Percentiles rank a stretch among this genome's conserved stretches.
phyloP scores from a whole-genome alignment of 2,888 invertebrate species.

The Fragum whitleyi region DNA sequence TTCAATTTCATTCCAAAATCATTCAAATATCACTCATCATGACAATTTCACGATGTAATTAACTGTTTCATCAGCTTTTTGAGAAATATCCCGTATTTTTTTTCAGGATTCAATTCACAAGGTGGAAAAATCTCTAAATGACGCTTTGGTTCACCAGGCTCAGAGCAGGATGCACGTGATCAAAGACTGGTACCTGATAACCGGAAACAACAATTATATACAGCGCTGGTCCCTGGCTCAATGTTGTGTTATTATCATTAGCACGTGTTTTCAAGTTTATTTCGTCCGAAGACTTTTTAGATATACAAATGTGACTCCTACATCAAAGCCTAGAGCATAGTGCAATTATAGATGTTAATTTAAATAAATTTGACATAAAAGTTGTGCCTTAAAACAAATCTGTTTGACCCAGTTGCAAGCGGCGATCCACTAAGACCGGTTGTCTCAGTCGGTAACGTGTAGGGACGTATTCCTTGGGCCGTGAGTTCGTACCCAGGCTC shows the following conservation, averaged over 20 bases:
- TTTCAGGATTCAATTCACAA: constrained; percentile 63
- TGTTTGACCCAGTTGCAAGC: neutral
- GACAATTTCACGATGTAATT: too few species aligned
- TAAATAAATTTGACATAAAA: neutral
- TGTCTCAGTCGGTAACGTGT: too few species aligned
- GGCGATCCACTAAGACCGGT: too few species aligned
- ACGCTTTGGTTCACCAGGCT: constrained; percentile 69
- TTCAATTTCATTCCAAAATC: too few species aligned
- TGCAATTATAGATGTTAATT: too few species aligned
- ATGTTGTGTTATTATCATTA: constrained; percentile 92
- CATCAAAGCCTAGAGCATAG: constrained; percentile 74
- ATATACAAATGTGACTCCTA: constrained; percentile 87
- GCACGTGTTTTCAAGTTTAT: constrained; percentile 93
- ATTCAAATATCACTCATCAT: too few species aligned
- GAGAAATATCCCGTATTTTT: too few species aligned
- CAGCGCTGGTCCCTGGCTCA: constrained; percentile 95
- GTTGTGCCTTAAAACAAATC: neutral
- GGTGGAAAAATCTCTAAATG: constrained; percentile 71
- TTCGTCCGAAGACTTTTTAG: constrained; percentile 96
- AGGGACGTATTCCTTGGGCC: too few species aligned
- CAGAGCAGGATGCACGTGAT: constrained; percentile 72
- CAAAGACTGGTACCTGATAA: constrained; percentile 76
- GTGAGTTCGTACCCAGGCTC: too few species aligned
- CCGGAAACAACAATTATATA: constrained; percentile 86
- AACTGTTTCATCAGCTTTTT: too few species aligned